phyloP scores from a whole-genome alignment of 2,113 vertebrate species.

The Oenanthe melanoleuca region DNA sequence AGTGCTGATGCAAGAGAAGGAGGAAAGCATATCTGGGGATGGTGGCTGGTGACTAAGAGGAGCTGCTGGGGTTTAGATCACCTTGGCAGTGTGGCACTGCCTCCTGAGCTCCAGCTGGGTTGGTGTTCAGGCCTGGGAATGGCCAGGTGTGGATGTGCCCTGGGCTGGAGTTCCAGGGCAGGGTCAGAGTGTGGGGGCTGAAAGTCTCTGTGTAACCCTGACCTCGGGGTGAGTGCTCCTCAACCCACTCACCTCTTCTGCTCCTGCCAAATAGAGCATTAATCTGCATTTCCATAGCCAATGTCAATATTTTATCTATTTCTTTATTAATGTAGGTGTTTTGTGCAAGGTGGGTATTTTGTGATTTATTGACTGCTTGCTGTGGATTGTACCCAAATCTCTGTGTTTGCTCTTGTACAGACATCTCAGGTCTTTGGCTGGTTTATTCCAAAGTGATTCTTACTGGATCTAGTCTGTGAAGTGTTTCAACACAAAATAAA shows the following conservation, averaged over 20 bases:
- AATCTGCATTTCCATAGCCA: not conserved
- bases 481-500: not conserved
- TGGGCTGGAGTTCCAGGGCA: not conserved
- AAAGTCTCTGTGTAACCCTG: fast-evolving
- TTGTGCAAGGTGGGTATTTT: not conserved
- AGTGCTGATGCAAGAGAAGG: not conserved
- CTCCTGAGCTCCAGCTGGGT: not conserved
- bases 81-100: not conserved
- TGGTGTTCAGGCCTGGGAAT: not conserved
- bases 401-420: not conserved
- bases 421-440: not conserved
- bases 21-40: not conserved
- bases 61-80: not conserved
- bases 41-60: not conserved
- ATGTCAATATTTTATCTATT: not conserved
- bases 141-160: not conserved
- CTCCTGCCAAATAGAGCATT: not conserved
- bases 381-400: not conserved
- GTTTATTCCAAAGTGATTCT: not conserved
- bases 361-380: not conserved
- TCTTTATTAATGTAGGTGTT: not conserved
- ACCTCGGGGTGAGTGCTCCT: not conserved
- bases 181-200: not conserved
- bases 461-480: not conserved
- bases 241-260: not conserved